Conservation (phyloP, 2,113 vertebrate genomes). For the Puffinus mauretanicus region DNA sequence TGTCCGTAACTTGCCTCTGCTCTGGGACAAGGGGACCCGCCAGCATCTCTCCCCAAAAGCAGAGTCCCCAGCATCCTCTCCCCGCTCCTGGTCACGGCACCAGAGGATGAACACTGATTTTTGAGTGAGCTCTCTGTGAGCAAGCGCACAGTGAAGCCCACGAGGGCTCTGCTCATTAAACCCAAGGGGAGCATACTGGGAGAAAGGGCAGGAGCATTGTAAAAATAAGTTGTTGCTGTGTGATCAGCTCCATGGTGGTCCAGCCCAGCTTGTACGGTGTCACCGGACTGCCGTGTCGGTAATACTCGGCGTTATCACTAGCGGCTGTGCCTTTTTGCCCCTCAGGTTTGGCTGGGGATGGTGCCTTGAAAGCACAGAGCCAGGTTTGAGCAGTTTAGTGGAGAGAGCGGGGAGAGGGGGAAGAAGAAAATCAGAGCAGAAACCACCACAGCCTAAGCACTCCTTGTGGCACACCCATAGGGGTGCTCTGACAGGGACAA, state of each 20-base stretch:
- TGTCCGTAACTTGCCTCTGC: background rate
- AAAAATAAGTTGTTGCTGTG: background rate
- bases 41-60: background rate
- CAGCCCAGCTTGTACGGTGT: accelerated
- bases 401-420: background rate
- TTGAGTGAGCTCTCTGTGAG: background rate
- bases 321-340: background rate
- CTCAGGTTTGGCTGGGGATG: background rate
- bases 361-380: background rate
- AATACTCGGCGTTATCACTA: background rate
- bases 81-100: accelerated
- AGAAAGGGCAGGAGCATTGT: background rate
- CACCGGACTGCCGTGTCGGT: background rate
- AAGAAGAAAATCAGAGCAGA: background rate
- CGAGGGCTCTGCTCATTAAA: background rate
- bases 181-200: background rate
- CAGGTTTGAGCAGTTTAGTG: background rate
- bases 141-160: background rate
- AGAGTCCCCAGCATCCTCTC: background rate
- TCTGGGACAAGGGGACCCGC: background rate
- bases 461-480: background rate
- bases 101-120: background rate
- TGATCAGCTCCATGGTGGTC: background rate
- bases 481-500: background rate
- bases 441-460: background rate